Base-by-base conservation (phyloP, 2,113 vertebrate species). In the Rhabdornis inornatus region DNA sequence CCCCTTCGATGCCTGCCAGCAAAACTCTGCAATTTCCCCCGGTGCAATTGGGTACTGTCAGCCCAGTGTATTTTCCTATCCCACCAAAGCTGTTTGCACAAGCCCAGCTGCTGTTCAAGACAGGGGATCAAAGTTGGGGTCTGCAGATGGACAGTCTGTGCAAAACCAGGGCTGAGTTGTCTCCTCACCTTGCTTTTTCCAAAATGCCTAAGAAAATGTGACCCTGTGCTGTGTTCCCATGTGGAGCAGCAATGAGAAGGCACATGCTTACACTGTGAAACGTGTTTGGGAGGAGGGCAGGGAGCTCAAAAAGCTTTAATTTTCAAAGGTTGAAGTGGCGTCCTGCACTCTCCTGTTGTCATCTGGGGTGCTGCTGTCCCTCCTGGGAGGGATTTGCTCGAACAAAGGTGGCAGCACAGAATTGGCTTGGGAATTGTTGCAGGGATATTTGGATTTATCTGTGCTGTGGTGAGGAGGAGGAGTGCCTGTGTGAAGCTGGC, bases 191-290 rank as follows among this genome's bases (percentile, higher is more conserved):
- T 63, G 44, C 7, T 35, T 52, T 50, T 75, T 63, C 50, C 37
- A 27, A 31, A 61, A 74, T 25, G 52, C 10, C 4, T 17, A 6
- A 33, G 64, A 68, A 89, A 50, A 66, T 7, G 16, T 35, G 61
- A 25, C 15, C 3, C 31, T 42, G 55, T 63, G 49, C 35, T 1
- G 0, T 33, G 49, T 33, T 69, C 56, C 39, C 7, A 1, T 33
- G 47, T 37, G 49, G 64, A 63, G 28, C 71, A 63, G 56, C 40
- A 47, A 6, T 28, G 4, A 52, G 52, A 42, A 44, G 72, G 15
- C 17, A 15, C 0, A 6, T 71, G 23, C 30, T 69, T 3, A 1
- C 1, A 4, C 2, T 22, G n/a, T 59, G 44, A 72, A 45, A 55
- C 0, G 0, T 50, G 24, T 65, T 87, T 81, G 74, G 24, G 13